phyloP scores from a whole-genome alignment of 2,797 vertebrate genomes.

The Clarias pachynema region DNA sequence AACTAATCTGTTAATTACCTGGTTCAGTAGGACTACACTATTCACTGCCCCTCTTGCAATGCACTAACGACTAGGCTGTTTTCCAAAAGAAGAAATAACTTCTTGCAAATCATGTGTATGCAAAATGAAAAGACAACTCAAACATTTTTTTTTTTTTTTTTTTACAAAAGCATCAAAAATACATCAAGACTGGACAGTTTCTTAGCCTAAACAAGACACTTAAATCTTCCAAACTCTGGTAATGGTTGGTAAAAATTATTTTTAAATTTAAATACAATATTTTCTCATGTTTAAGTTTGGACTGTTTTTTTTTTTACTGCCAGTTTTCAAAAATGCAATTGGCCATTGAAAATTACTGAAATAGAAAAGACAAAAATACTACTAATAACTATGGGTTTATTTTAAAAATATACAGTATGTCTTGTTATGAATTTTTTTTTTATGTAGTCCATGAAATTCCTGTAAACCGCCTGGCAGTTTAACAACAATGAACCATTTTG shows the following conservation, averaged over 20 bases:
- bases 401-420: no score
- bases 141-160: neutral
- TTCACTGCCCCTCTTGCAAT: neutral
- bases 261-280: neutral
- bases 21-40: no score
- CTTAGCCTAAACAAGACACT: neutral
- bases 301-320: neutral
- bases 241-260: neutral
- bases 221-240: neutral
- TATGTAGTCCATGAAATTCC: neutral
- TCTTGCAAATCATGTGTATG: neutral
- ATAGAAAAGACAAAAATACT: neutral
- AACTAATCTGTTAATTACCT: no score
- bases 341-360: neutral
- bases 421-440: no score
- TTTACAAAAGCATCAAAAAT: neutral
- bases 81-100: neutral
- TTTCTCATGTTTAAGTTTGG: neutral
- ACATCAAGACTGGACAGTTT: neutral
- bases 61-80: neutral
- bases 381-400: no score
- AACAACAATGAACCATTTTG: neutral
- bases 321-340: no score
- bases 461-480: neutral
- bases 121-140: neutral